These are phyloP conservation scores for Cladorhizidae sp. DNA, from an alignment of 37 sponge, comb jelly and placozoan genomes.

Conservation along the genomic window DNA sequence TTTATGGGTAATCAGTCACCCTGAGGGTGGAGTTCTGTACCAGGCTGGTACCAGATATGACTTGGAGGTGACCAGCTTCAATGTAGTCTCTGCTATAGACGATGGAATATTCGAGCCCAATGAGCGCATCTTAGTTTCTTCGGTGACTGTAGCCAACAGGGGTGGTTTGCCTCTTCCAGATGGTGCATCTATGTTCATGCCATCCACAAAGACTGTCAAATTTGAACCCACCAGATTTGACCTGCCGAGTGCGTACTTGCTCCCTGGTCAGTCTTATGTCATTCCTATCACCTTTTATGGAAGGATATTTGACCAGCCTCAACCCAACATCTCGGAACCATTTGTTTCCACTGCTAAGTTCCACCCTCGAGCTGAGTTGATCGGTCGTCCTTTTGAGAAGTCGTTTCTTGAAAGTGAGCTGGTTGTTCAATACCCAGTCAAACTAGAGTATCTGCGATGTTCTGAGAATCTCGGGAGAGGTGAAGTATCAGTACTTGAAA, in stretches of 20 bases:
- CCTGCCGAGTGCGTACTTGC: constrained; percentile 44
- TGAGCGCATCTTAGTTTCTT: constrained; percentile 66
- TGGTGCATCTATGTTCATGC: constrained; percentile 54
- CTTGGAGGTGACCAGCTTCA: constrained; percentile 42
- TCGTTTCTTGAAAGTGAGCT: constrained; percentile 59
- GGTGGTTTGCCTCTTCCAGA: constrained; percentile 73
- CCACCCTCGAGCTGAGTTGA: constrained; percentile 60
- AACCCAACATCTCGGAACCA: constrained; percentile 79
- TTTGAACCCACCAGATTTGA: constrained; percentile 68
- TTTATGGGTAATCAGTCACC: constrained; percentile 50
- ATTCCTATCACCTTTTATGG: constrained; percentile 71
- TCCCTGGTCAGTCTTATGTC: constrained; percentile 38
- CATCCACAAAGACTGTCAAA: constrained; percentile 62
- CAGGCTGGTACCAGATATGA: constrained; percentile 68
- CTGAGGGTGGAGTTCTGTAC: constrained; percentile 51
- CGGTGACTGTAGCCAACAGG: constrained; percentile 45
- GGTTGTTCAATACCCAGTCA: constrained; percentile 81
- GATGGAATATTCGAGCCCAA: constrained; percentile 90
- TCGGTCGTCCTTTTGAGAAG: constrained; percentile 77
- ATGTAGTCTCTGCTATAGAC: constrained; percentile 66
- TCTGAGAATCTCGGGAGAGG: constrained; percentile 72
- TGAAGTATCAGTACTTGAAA: constrained; percentile 68
- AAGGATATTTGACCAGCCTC: constrained; percentile 82
- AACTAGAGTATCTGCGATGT: constrained; percentile 58
- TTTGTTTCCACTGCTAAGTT: constrained; percentile 74